Conservation (phyloP, 64 coral and sea anemone genomes). For the Dendrophyllia cribrosa region DNA sequence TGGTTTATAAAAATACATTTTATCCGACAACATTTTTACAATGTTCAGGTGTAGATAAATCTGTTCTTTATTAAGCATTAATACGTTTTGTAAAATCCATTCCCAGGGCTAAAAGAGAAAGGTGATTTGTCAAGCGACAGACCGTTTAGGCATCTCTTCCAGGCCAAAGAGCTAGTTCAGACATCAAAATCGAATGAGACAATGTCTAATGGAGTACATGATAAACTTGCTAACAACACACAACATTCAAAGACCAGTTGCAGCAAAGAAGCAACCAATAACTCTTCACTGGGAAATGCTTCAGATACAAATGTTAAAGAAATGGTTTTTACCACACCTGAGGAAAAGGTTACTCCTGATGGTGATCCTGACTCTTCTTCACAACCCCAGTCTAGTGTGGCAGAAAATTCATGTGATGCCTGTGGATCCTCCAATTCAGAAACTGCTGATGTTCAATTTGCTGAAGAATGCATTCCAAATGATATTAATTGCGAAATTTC, state of each 20-base stretch:
- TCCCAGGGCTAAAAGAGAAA: not conserved
- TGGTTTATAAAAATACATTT: too few relatives aligned
- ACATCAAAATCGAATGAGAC: not conserved
- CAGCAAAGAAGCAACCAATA: not conserved
- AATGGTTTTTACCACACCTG: not conserved
- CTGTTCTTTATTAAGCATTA: not conserved
- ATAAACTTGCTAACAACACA: not conserved
- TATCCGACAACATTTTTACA: too few relatives aligned
- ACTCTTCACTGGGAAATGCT: not conserved
- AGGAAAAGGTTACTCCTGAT: conserved; percentile 22
- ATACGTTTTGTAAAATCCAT: not conserved
- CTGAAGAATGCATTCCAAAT: not conserved
- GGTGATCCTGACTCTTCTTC: not conserved
- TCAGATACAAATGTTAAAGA: not conserved
- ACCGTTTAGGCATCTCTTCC: not conserved
- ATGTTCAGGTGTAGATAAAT: too few relatives aligned
- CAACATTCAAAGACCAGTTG: not conserved
- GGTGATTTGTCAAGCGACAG: not conserved
- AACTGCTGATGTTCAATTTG: not conserved
- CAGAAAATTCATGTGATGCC: not conserved
- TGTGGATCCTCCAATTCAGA: not conserved
- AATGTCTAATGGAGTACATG: conserved; percentile 11
- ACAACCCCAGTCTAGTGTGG: too few relatives aligned
- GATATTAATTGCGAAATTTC: not conserved
- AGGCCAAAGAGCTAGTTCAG: not conserved